A percentile compares a stretch with the other conserved stretches of the same genome.
Evolutionary conservation across 2,113 vertebrate genomes (phyloP).

Genomic region (Halcyon malimbica): DNA sequence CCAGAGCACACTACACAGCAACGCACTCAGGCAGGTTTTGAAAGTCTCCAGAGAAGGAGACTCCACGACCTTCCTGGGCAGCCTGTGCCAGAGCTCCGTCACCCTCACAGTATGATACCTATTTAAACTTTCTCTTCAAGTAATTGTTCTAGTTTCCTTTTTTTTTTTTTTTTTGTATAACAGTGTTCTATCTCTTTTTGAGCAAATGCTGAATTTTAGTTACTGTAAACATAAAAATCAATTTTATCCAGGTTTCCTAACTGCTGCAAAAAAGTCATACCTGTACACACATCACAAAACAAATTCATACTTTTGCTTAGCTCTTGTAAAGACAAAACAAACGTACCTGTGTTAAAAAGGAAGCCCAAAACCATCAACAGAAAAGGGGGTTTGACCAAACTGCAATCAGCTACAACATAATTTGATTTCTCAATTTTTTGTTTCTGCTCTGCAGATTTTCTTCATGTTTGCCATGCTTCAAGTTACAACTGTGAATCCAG

Average conservation of each 20-base stretch:
- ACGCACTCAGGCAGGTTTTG: no score
- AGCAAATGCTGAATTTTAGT: background rate
- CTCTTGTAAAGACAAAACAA: slow-evolving; percentile 32
- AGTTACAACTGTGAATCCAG: slow-evolving; percentile 57
- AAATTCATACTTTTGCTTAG: slow-evolving; percentile 4
- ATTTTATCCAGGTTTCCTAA: background rate
- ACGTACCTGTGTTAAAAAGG: background rate
- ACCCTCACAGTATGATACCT: background rate
- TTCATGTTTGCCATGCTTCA: slow-evolving; percentile 20
- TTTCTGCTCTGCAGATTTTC: slow-evolving; percentile 48
- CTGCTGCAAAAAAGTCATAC: background rate
- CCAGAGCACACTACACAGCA: no score
- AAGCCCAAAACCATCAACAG: background rate
- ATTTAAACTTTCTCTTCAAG: background rate
- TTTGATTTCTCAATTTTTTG: slow-evolving; percentile 27
- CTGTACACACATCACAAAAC: background rate
- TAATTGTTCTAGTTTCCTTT: background rate
- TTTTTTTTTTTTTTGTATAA: background rate
- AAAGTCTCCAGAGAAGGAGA: no score
- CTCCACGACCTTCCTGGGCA: no score
- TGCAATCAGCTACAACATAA: background rate
- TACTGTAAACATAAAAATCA: background rate
- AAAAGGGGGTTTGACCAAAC: background rate
- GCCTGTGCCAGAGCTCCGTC: no score
- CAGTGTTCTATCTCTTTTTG: background rate